A percentile compares a stretch with the other conserved stretches of the same genome.
These are phyloP conservation scores for Ischnus inquisitorius DNA, from an alignment of 2,888 invertebrate genomes.

Conservation along the genomic window DNA sequence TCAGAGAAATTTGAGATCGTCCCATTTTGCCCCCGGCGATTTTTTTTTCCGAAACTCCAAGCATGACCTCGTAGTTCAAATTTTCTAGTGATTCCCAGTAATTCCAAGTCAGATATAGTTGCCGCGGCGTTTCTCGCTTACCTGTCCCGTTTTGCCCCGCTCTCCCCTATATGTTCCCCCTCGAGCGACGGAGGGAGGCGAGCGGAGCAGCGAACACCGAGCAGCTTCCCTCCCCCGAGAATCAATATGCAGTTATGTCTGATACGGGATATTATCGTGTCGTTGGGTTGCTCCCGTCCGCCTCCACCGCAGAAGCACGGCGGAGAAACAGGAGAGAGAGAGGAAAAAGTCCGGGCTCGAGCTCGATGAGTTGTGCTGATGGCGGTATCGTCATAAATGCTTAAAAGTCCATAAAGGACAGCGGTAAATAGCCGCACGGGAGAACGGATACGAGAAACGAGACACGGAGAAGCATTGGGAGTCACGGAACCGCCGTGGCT, in stretches of 20 bases:
- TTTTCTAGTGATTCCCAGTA: too few species aligned
- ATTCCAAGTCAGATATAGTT: too few species aligned
- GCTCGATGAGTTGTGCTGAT: constrained; percentile 65
- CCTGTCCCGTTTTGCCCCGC: too few species aligned
- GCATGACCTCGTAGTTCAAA: too few species aligned
- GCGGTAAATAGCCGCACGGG: constrained; percentile 64
- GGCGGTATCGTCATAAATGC: constrained; percentile 67
- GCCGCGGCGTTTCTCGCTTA: too few species aligned
- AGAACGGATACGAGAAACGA: constrained; percentile 54
- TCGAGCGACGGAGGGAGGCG: constrained; percentile 22
- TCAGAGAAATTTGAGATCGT: too few species aligned
- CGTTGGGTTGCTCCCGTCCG: constrained; percentile 54
- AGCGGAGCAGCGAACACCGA: constrained; percentile 3
- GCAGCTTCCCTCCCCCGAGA: constrained; percentile 58
- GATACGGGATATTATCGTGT: constrained; percentile 72
- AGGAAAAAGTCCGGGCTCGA: too few species aligned
- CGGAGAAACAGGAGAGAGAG: background rate
- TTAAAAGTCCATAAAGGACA: constrained; percentile 70
- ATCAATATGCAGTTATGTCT: constrained; percentile 74
- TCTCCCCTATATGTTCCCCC: constrained; percentile 19
- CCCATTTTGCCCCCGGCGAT: too few species aligned
- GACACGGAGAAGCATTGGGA: constrained; percentile 24
- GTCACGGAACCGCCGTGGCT: constrained; percentile 37
- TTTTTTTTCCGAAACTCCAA: too few species aligned
- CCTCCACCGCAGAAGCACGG: constrained; percentile 14